These are phyloP conservation scores for Eospalax fontanierii DNA, from an alignment of 2,797 vertebrate species.

Conservation along the genomic window DNA sequence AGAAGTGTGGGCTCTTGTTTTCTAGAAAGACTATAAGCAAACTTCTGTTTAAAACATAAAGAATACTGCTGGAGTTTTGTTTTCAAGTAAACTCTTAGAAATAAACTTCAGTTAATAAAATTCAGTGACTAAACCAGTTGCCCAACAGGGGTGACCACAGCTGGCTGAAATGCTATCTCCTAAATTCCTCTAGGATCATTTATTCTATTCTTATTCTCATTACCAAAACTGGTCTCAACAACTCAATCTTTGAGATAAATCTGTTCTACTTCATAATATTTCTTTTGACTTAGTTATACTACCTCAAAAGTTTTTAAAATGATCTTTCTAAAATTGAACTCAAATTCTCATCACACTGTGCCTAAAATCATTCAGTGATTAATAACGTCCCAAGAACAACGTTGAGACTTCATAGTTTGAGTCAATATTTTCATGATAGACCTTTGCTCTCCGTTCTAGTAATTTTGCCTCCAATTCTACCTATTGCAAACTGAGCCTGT, in stretches of 20 bases:
- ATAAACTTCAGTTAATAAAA: constrained; percentile 20
- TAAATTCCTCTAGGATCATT: neutral
- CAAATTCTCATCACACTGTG: neutral
- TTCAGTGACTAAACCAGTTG: neutral
- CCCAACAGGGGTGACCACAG: neutral
- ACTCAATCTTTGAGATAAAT: neutral
- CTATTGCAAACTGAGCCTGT: neutral
- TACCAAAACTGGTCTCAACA: neutral
- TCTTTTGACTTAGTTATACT: neutral
- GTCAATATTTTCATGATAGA: neutral
- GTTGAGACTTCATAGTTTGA: neutral
- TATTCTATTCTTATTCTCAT: neutral
- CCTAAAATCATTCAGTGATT: neutral
- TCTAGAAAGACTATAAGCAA: constrained; percentile 62
- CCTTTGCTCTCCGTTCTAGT: neutral
- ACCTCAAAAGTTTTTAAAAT: neutral
- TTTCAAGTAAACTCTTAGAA: neutral
- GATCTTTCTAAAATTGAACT: constrained; percentile 34
- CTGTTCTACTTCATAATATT: neutral
- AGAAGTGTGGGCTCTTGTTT: constrained; percentile 58
- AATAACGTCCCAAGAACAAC: neutral
- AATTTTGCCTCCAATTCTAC: neutral
- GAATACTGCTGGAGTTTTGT: neutral
- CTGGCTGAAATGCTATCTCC: neutral
- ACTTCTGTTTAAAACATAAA: constrained; percentile 27